Conservation (phyloP, 2,797 vertebrate species). For the Loris lydekkerianus region DNA sequence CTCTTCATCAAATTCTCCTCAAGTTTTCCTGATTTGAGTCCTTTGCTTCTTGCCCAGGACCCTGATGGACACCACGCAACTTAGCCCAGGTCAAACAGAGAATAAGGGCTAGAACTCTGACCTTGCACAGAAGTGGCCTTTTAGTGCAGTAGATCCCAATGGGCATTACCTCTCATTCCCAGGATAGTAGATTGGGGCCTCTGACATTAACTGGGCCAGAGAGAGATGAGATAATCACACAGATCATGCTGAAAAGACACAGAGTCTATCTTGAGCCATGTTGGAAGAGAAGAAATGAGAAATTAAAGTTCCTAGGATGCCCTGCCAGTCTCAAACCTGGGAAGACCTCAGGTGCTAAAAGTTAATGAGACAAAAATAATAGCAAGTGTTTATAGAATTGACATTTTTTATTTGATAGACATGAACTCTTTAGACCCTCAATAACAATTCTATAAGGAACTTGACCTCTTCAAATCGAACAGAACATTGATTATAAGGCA, state of each 20-base stretch:
- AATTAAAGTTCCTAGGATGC: background rate
- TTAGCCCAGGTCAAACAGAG: background rate
- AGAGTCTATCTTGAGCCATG: background rate
- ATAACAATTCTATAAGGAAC: accelerated
- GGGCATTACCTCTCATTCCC: background rate
- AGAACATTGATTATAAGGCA: too few species aligned
- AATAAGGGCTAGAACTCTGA: background rate
- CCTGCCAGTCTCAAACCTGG: background rate
- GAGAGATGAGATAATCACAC: background rate
- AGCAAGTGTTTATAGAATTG: background rate
- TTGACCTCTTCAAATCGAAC: background rate
- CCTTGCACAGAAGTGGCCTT: background rate
- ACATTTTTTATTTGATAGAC: accelerated
- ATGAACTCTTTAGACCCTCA: accelerated
- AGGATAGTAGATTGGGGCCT: background rate
- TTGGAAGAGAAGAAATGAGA: background rate
- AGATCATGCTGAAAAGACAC: background rate
- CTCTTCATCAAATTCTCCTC: background rate
- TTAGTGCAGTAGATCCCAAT: too few species aligned
- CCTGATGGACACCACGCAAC: accelerated
- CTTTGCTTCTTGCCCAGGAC: background rate
- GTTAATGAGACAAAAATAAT: background rate
- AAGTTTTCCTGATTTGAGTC: too few species aligned
- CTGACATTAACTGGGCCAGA: background rate
- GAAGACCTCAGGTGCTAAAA: background rate